Evolutionary conservation across 2,888 invertebrate species (phyloP), one percentile per base, ranked within the genome.

Genomic region (Leucophenga montana): DNA sequence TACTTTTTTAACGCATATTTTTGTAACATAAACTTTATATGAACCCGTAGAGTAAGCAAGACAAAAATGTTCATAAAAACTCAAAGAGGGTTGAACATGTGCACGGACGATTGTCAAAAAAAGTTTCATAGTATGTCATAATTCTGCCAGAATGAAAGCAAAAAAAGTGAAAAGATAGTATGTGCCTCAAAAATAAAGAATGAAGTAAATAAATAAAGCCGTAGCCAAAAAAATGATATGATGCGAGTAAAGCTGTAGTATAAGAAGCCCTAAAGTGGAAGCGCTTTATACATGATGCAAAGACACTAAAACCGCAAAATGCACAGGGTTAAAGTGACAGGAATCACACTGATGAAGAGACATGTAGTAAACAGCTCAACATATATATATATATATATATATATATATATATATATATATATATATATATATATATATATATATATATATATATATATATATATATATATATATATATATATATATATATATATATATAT

Each of bases 81-180:
- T 27, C 27, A 3, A 27, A 27, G 27, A 27, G 27, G 3, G 27
- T 4, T 4, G 2, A 27, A 27, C 27, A 2, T 27, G 27, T 27
- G 27, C 27, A 4, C 27, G 2, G 27, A 27, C 27, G 27, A 4
- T 27, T 83, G 77, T 79, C 83, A 79, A 83, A 78, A 82, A 81
- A 84, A 84, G 83, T 82, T 82, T 82, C 81, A 84, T n/a, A n/a
- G n/a, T n/a, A n/a, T 82, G 83, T 84, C 81, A 82, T 82, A 84
- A 82, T 82, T 82, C 84, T 82, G 83, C 82, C 81, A 79, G 83
- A 39, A n/a, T n/a, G n/a, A n/a, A n/a, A n/a, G n/a, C n/a, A n/a
- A n/a, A n/a, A n/a, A n/a, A n/a, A n/a, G n/a, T n/a, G n/a, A n/a
- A n/a, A n/a, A n/a, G 46, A 62, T 9, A 59, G 9, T 33, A 56